Conservation (phyloP, 2,888 invertebrate species). For the Dyspetes luteomarginatus region DNA sequence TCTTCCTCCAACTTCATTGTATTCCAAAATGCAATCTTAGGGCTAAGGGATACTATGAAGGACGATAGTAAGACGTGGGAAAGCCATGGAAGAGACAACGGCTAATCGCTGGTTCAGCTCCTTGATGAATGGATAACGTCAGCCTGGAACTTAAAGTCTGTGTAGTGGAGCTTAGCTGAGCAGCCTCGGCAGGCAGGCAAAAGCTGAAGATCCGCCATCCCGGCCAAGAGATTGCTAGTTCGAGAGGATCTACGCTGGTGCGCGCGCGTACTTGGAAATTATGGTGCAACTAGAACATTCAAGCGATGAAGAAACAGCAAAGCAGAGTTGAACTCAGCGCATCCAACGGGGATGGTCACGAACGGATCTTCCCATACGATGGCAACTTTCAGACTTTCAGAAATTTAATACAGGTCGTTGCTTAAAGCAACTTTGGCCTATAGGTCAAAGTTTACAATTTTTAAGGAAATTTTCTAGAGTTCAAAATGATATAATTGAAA, state of each 20-base stretch:
- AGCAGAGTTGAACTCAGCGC: slow-evolving; percentile 24
- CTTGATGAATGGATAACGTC: slow-evolving; percentile 68
- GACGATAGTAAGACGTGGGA: slow-evolving; percentile 36
- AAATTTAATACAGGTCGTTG: slow-evolving; percentile 34
- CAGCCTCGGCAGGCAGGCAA: slow-evolving; percentile 34
- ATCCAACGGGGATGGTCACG: background rate
- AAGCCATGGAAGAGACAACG: slow-evolving; percentile 60
- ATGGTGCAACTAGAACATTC: slow-evolving; percentile 60
- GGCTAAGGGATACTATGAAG: background rate
- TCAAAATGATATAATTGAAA: too few species aligned
- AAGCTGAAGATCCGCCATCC: slow-evolving; percentile 35
- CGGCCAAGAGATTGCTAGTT: slow-evolving; percentile 63
- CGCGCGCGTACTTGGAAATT: slow-evolving; percentile 75
- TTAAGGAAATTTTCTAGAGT: too few species aligned
- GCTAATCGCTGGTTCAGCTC: slow-evolving; percentile 69
- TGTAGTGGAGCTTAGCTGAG: slow-evolving; percentile 58
- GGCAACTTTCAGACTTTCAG: slow-evolving; percentile 22
- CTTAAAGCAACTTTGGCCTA: slow-evolving; percentile 17
- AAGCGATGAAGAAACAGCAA: slow-evolving; percentile 28
- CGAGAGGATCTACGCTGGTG: slow-evolving; percentile 66
- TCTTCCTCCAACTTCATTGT: slow-evolving; percentile 6
- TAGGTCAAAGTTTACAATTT: background rate
- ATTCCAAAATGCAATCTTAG: slow-evolving; percentile 10
- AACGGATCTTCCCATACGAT: background rate
- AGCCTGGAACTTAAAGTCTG: slow-evolving; percentile 66